Base-by-base conservation (phyloP, 2,888 invertebrate species). In the Sericinus montela region DNA sequence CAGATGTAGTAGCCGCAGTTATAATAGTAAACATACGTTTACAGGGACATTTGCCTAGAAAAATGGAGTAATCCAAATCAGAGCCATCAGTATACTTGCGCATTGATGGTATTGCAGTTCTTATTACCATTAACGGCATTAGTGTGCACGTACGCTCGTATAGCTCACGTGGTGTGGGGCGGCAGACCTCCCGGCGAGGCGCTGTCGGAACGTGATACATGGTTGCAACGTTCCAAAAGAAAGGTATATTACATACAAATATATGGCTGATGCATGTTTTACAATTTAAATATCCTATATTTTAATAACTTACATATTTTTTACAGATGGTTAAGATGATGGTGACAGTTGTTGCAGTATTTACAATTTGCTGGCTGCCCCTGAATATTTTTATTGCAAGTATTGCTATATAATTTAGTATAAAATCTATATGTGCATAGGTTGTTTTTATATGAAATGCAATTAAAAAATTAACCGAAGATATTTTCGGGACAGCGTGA, bases 311-410 rank as follows among this genome's bases (percentile, higher is more conserved):
- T 8, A 7, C 8, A 23, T 5, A 43, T 50, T 58, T 23, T 44
- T 91, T 90, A 11, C 92, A 96, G 96, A 95, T 96, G 93, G 92
- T 96, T 65, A 96, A 96, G 83, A 97, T 97, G 96, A 95, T 96
- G 94, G 93, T 96, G 58, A 94, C 93, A 0, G 96, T 96, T 10
- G 96, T 97, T 8, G 90, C 93, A 39, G 94, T 95, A 11, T 97
- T 95, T 80, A 94, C 94, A 3, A 81, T 95, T 29, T 96, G 96
- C 75, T 97, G 97, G 97, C 86, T 97, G 40, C 97, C 96, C 0
- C 92, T 94, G 71, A 94, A 94, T 72, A 80, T 92, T 58, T 83
- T 93, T 45, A 88, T 90, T 82, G 93, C 92, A 79, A 89, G 91
- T 91, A 57, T 77, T 14, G n/a, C n/a, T 40, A 25, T 9, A 35